Base-by-base conservation (phyloP, 2,113 vertebrate species). In the Oryctolagus cuniculus region DNA sequence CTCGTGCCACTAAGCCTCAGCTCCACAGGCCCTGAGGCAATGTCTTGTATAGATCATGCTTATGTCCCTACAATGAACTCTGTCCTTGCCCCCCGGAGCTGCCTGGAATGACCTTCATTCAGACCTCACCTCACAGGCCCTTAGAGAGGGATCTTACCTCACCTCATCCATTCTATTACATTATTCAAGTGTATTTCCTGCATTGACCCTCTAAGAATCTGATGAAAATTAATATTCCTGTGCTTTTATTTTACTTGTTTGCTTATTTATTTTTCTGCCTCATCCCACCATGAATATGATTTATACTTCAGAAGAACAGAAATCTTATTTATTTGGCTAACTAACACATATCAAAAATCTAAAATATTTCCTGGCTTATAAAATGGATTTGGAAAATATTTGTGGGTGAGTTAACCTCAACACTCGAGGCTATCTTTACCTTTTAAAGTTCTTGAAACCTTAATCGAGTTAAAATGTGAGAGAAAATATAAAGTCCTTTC, bases 371-470 rank as follows among this genome's bases (percentile, higher is more conserved):
- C n/a, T 81, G 25, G 17, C 21, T 29, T 15, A 3, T 5, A 64
- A 31, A 84, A 74, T 27, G 16, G 25, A 27, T 34, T 72, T 75
- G 21, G 53, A 58, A 72, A 93, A 77, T 9, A 94, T 64, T 4
- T 91, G 53, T 36, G n/a, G 77, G 36, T 77, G 17, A 87, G 72
- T 63, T 72, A 81, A 72, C 55, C 81, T 12, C 11, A 64, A 51
- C 69, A n/a, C 15, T 88, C 89, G 74, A 87, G 90, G 36, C 8
- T 61, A 80, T 11, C 21, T 74, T 13, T 69, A 27, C 61, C 11
- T 92, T 93, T 85, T 24, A 69, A 69, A 49, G 15, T 38, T 87
- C 53, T 93, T 91, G 67, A 93, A 86, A 38, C 19, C 49, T 91
- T 61, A 63, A 78, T 24, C 38, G 61, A 64, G 4, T 22, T 58